Base-by-base conservation (phyloP, 1,140 invertebrate genomes). In the Drosophila bifasciata region DNA sequence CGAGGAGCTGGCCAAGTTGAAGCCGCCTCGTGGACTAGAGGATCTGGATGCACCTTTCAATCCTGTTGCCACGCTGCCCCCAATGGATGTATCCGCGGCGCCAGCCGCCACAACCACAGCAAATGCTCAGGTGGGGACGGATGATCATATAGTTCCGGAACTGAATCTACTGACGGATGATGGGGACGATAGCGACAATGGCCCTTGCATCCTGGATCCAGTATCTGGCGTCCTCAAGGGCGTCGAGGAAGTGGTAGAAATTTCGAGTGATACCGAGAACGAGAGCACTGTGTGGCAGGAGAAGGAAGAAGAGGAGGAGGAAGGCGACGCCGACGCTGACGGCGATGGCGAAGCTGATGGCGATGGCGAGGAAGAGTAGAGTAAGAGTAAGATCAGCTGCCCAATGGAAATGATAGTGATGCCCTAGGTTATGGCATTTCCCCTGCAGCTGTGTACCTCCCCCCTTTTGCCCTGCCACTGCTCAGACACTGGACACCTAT, bases 1-100 rank as follows among this genome's bases (percentile, higher is more conserved):
- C 66, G 95, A 96, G 91, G 96, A 97, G 92, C 92, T 97, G 67
- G 94, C 94, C 19, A 96, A 96, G 92, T 92, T 97, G 81, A 94
- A 95, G 79, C 94, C 95, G 8, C 96, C 96, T 3, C 92, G 93
- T 44, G 95, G 95, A 3, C 91, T 97, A 15, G 95, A 95, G 78
- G 95, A 95, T 74, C 91, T 95, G 63, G 94, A 94, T 64, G 94
- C 94, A 64, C 94, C 94, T 9, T 93, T 93, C 71, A 92, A 91
- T 92, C 89, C 94, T 78, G 89, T 94, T 76, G 84, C 90, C 21
- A 81, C 80, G 2, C 25, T 91, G 16, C 81, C 90, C 2, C 83
- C 76, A 7, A 91, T 91, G 68, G 81, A 79, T 74, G 90, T 79
- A 9, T 79, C 72, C 15, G 55, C 76, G 8, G 49, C 80, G 21